Conservation (phyloP, 2,888 invertebrate genomes). For the Harpagoxenus sublaevis region DNA sequence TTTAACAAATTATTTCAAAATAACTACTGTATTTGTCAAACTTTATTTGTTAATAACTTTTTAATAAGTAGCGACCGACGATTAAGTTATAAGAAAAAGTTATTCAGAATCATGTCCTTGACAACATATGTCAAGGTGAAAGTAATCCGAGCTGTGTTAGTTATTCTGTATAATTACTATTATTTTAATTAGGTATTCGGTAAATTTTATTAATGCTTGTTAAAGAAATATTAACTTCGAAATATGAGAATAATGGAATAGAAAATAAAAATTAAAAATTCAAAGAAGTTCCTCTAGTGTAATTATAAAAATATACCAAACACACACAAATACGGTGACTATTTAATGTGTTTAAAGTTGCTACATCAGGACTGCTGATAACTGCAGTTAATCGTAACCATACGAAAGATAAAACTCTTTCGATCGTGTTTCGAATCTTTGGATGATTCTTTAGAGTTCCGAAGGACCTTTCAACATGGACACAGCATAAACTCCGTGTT, state of each 20-base stretch:
- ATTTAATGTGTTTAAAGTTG: conserved; percentile 18
- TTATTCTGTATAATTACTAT: too few relatives aligned
- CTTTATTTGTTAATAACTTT: too few relatives aligned
- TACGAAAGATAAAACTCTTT: not conserved
- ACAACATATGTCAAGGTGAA: too few relatives aligned
- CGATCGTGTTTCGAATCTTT: not conserved
- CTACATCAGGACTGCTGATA: not conserved
- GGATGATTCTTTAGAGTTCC: not conserved
- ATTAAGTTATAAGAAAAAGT: too few relatives aligned
- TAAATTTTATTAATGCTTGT: not conserved
- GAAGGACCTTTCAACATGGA: not conserved
- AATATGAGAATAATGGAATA: not conserved
- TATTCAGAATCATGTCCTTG: too few relatives aligned
- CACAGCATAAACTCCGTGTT: not conserved
- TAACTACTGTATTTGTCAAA: too few relatives aligned
- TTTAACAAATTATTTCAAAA: too few relatives aligned
- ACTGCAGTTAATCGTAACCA: not conserved
- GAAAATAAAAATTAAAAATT: not conserved
- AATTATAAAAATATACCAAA: conserved; percentile 5
- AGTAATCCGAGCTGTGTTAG: too few relatives aligned
- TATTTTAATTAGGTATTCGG: not conserved
- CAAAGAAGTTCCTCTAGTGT: not conserved
- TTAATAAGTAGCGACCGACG: too few relatives aligned
- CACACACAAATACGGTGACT: not conserved
- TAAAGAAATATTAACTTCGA: not conserved